These are phyloP conservation scores for Clanis bilineata DNA, from an alignment of 2,888 invertebrate species.

Conservation along the genomic window DNA sequence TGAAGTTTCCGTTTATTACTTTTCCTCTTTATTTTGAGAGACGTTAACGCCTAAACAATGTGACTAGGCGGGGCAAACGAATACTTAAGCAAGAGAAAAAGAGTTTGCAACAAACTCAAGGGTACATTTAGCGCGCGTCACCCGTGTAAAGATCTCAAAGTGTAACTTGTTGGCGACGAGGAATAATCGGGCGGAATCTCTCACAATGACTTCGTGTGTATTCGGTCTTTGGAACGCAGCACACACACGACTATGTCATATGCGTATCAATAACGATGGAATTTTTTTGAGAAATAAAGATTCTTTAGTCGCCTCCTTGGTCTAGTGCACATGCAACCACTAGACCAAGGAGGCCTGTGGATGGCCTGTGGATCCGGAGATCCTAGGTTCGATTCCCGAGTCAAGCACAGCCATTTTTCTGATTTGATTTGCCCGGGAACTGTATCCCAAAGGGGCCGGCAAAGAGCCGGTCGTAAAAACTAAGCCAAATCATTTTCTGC, in stretches of 20 bases:
- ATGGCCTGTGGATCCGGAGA: too few relatives aligned
- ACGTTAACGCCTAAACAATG: slow-evolving; percentile 18
- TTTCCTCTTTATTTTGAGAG: neutral
- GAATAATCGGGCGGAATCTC: neutral
- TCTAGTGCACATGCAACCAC: too few relatives aligned
- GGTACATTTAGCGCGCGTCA: slow-evolving; percentile 8
- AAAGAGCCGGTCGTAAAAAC: too few relatives aligned
- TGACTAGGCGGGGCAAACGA: slow-evolving; percentile 21
- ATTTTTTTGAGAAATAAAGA: too few relatives aligned
- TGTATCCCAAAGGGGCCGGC: too few relatives aligned
- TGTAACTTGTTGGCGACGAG: slow-evolving; percentile 9
- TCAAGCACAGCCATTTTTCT: too few relatives aligned
- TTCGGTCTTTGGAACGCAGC: neutral
- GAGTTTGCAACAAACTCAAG: slow-evolving; percentile 10
- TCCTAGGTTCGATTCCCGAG: too few relatives aligned
- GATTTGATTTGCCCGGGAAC: too few relatives aligned
- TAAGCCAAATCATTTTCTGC: too few relatives aligned
- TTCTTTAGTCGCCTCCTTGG: too few relatives aligned
- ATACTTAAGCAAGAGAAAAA: slow-evolving; percentile 22
- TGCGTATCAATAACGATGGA: neutral
- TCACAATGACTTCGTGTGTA: neutral
- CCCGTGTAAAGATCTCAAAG: slow-evolving; percentile 10
- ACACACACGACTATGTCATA: neutral
- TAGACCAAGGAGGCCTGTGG: too few relatives aligned
- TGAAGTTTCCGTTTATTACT: neutral